Percentiles rank a stretch among this genome's conserved stretches.
These are phyloP conservation scores for Gopherus evgoodei DNA, from an alignment of 2,113 vertebrate species.

Conservation along the genomic window DNA sequence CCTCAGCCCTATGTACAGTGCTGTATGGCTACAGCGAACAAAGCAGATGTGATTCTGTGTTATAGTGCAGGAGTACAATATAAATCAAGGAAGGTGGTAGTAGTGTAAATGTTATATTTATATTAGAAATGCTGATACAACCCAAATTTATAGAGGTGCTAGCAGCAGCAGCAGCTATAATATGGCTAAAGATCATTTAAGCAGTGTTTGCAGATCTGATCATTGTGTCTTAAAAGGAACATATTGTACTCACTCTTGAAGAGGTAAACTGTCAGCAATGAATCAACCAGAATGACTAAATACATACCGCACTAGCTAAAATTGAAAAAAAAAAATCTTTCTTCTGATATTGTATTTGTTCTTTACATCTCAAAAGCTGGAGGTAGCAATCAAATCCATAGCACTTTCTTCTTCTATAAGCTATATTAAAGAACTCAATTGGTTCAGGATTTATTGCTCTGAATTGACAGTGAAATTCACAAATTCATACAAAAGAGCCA, in stretches of 20 bases:
- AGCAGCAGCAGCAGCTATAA: constrained; percentile 46
- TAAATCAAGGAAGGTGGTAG: constrained; percentile 67
- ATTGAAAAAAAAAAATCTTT: constrained; percentile 40
- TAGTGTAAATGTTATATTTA: constrained; percentile 65
- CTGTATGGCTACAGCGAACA: constrained; percentile 31
- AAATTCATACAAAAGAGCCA: constrained; percentile 76
- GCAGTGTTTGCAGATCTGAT: constrained; percentile 54
- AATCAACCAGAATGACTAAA: constrained; percentile 60
- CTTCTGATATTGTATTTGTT: constrained; percentile 56
- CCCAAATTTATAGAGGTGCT: constrained; percentile 43
- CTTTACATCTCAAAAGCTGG: constrained; percentile 74
- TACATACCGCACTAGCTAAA: constrained; percentile 36
- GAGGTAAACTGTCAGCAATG: constrained; percentile 52
- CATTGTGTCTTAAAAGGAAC: constrained; percentile 57
- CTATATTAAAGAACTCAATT: constrained; percentile 72
- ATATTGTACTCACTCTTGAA: constrained; percentile 54
- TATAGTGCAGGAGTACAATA: constrained; percentile 8
- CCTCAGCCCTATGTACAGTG: constrained; percentile 16
- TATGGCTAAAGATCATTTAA: constrained; percentile 47
- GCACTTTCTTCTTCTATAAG: constrained; percentile 61
- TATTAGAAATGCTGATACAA: constrained; percentile 69
- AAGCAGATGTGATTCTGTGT: constrained; percentile 54
- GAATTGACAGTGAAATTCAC: constrained; percentile 74
- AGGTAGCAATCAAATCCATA: constrained; percentile 72
- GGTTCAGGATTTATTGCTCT: constrained; percentile 78